phyloP scores from a whole-genome alignment of 2,113 vertebrate genomes.

The Mystacornis crossleyi region DNA sequence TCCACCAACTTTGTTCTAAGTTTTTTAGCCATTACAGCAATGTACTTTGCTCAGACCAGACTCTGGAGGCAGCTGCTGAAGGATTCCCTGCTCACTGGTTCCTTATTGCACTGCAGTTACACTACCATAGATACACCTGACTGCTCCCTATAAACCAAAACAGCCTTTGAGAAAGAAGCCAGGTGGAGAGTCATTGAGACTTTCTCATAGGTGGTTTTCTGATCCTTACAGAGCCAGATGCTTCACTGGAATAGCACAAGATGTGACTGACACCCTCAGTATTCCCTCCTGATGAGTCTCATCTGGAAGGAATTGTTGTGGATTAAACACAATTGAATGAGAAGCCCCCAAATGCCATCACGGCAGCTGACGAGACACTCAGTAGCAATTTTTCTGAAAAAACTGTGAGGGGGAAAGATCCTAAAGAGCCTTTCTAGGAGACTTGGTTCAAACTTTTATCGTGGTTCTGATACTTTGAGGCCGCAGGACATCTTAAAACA shows the following conservation, averaged over 20 bases:
- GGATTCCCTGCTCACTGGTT: not conserved
- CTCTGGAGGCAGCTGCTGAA: not conserved
- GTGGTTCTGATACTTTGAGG: not conserved
- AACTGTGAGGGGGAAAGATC: not conserved
- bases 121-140: rapidly evolving
- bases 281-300: not conserved
- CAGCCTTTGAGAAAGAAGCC: too few relatives aligned
- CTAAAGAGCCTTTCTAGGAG: not conserved
- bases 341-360: not conserved
- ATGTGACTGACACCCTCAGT: not conserved
- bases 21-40: not conserved
- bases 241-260: not conserved
- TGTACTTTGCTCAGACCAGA: not conserved
- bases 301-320: not conserved
- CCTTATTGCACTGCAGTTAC: not conserved
- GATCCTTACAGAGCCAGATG: too few relatives aligned
- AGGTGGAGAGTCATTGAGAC: too few relatives aligned
- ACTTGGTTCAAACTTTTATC: not conserved
- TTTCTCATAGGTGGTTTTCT: not conserved
- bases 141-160: not conserved
- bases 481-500: not conserved
- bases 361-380: not conserved
- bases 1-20: not conserved
- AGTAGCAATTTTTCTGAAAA: not conserved
- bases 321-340: not conserved